Conservation (phyloP, 2,113 vertebrate species). For the Girardinichthys multiradiatus region DNA sequence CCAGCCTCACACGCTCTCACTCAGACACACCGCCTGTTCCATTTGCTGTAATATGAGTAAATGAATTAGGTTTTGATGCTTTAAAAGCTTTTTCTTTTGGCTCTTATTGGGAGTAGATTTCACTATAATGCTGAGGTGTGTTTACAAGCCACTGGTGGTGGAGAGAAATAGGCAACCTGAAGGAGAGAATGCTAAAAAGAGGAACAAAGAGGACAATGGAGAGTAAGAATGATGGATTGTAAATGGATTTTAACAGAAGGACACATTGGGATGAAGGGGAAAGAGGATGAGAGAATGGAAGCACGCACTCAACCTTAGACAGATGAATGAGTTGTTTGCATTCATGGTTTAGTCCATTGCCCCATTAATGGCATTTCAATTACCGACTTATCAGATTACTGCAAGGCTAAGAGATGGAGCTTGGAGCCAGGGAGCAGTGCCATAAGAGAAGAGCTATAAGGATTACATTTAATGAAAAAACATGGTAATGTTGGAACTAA, state of each 20-base stretch:
- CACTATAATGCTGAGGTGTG: constrained; percentile 47
- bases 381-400: constrained; percentile 72
- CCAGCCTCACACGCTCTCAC: constrained; percentile 7
- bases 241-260: constrained; percentile 28
- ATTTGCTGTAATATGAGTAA: constrained; percentile 50
- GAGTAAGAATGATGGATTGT: constrained; percentile 13
- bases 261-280: not conserved
- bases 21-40: constrained; percentile 42
- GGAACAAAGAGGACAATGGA: not conserved
- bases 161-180: constrained; percentile 6
- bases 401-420: constrained; percentile 24
- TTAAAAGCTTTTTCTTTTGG: constrained; percentile 64
- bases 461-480: not conserved
- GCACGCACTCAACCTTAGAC: not conserved
- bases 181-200: not conserved
- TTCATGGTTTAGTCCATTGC: constrained; percentile 22
- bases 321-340: constrained; percentile 28
- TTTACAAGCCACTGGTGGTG: constrained; percentile 35
- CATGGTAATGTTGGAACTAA: not conserved
- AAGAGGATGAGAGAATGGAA: not conserved
- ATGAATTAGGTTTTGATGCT: constrained; percentile 59
- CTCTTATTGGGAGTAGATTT: constrained; percentile 62
- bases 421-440: not conserved
- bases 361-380: constrained; percentile 58
- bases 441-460: not conserved